Evolutionary conservation across 2,797 vertebrate genomes (phyloP).

Genomic region (Morelia viridis): DNA sequence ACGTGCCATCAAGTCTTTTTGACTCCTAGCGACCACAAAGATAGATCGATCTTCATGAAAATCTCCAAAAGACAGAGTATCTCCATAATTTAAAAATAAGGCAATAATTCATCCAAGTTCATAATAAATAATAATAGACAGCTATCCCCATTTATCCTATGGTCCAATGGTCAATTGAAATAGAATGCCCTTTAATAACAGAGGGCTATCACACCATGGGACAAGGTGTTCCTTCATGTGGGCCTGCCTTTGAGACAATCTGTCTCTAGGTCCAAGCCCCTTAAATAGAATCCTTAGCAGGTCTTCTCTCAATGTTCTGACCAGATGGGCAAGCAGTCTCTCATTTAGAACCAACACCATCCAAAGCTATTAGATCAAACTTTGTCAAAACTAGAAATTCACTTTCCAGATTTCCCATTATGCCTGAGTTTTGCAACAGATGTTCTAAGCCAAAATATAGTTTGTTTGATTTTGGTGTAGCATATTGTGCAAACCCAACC

Average conservation of each 20-base stretch:
- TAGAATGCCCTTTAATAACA: background rate
- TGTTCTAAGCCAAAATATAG: background rate
- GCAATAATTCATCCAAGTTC: background rate
- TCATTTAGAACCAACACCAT: background rate
- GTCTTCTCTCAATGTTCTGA: background rate
- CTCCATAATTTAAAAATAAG: background rate
- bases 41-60: background rate
- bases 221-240: background rate
- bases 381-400: background rate
- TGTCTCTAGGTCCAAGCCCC: background rate
- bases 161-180: background rate
- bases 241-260: background rate
- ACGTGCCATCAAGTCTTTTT: background rate
- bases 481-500: background rate
- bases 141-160: background rate
- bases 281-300: too few species aligned
- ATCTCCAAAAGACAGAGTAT: background rate
- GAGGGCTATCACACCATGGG: background rate
- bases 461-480: background rate
- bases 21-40: background rate
- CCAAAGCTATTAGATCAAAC: background rate
- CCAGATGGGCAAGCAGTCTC: background rate
- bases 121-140: background rate
- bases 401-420: too few species aligned
- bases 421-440: background rate